Base-by-base conservation (phyloP, 2,797 vertebrate genomes). In the Oryzias sinensis region DNA sequence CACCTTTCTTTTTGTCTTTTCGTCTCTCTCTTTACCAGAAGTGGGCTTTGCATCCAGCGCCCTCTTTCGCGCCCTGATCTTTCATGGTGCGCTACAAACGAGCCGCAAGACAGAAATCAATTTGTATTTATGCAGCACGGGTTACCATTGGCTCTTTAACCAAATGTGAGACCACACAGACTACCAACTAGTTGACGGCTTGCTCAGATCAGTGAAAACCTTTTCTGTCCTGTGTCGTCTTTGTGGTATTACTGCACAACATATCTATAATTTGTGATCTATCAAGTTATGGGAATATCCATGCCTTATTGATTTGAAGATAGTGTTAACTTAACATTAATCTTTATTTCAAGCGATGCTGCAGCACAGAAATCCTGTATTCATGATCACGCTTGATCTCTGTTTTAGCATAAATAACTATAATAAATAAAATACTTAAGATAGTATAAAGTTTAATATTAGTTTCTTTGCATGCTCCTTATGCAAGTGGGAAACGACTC, bases 1-100 rank as follows among this genome's bases (percentile, higher is more conserved):
- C 89, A 65, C 89, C 87, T 90, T 83, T 88, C 58, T 24, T 82
- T 62, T 68, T 87, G 17, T 50, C 41, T n/a, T 49, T 75, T 72
- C 77, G n/a, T 84, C 76, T n/a, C 79, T 68, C 50, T 77, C 60
- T 46, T 20, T 66, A 47, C 58, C 56, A 49, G 27, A 44, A 58
- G 14, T 47, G 14, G 67, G 51, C 43, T 56, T n/a, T n/a, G n/a
- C n/a, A n/a, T n/a, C n/a, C n/a, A n/a, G n/a, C n/a, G n/a, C n/a
- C n/a, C n/a, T 56, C 59, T 45, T 53, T 64, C 70, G 49, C 59
- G 33, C 52, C 63, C 77, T n/a, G 29, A 67, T 4, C 43, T 69
- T 56, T 46, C 58, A 45, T 49, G 66, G 37, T 80, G 73, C 20
- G 14, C 79, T 83, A 76, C 69, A 84, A 80, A 86, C 56, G 37